Percentiles rank a stretch among this genome's conserved stretches.
phyloP scores from a whole-genome alignment of 2,888 invertebrate species.

The Ennomos quercinarius region DNA sequence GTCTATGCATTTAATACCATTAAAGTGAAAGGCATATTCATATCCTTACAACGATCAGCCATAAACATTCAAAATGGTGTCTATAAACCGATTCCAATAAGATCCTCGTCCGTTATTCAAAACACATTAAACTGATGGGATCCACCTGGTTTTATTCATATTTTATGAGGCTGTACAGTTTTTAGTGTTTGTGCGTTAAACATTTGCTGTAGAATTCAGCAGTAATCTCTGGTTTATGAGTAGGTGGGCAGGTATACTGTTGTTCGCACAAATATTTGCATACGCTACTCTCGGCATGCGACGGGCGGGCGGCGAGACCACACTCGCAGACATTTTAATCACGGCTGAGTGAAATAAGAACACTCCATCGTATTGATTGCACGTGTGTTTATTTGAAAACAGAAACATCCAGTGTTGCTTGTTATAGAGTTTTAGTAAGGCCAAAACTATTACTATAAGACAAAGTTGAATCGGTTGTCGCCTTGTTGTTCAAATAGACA shows the following conservation, averaged over 20 bases:
- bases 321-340: slow-evolving; percentile 44
- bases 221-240: slow-evolving; percentile 26
- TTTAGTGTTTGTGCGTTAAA: slow-evolving; percentile 32
- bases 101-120: slow-evolving; percentile 31
- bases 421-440: no score
- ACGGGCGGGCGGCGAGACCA: slow-evolving; percentile 6
- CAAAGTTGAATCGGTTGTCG: no score
- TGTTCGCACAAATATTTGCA: slow-evolving; percentile 43
- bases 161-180: slow-evolving; percentile 31
- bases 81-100: slow-evolving; percentile 34
- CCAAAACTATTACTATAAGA: no score
- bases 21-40: slow-evolving; percentile 28
- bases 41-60: slow-evolving; percentile 25
- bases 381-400: slow-evolving; percentile 19
- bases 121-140: slow-evolving; percentile 32
- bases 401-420: not conserved
- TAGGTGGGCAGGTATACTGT: slow-evolving; percentile 25
- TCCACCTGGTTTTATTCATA: slow-evolving; percentile 28
- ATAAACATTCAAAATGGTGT: slow-evolving; percentile 28
- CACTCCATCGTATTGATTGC: slow-evolving; percentile 27
- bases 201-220: slow-evolving; percentile 31
- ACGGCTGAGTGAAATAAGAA: slow-evolving; percentile 35
- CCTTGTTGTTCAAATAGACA: no score
- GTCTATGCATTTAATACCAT: slow-evolving; percentile 16
- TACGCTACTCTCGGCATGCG: slow-evolving; percentile 26